Base-by-base conservation (phyloP, 2,113 vertebrate genomes). In the Ciconia boyciana region DNA sequence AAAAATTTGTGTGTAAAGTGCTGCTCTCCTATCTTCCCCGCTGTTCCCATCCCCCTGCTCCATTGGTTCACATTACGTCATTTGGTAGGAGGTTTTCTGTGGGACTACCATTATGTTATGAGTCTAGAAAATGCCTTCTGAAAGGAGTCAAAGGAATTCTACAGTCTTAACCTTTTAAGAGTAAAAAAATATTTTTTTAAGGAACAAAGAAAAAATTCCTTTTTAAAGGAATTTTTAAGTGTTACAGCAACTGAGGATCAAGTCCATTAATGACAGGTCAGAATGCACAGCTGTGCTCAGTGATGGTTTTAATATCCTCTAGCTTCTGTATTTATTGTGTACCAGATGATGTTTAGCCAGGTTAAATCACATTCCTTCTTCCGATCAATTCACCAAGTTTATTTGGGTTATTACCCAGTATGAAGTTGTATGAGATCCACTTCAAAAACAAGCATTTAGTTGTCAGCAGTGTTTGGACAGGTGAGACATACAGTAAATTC, bases 121-220 rank as follows among this genome's bases (percentile, higher is more conserved):
- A 82, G 84, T 97, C 72, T 80, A 90, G 65, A 93, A 77, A 95
- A 89, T 79, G 70, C 69, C 44, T 55, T 80, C 57, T 93, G 81
- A 86, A 87, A 96, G 80, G 54, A 87, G 78, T 90, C 93, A 54
- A 94, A 85, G 83, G 74, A 96, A 82, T 60, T 93, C 36, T 94
- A 52, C n/a, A 79, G 88, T 94, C 34, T 86, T 93, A 88, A 81
- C 57, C 75, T 96, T 79, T 94, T 83, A 87, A 94, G 48, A 68
- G 31, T 92, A 88, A 82, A 97, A 97, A 97, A 93, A 85, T 94
- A 91, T 89, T 94, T 97, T 95, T 96, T 95, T 87, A 93, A 96
- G 82, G 88, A 97, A 39, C 39, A 39, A 39, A 39, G 39, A 39
- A 39, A 39, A 39, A 39, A 39, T 39, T 39, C 39, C 39, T 39